Conservation (phyloP, 1,140 invertebrate genomes). For the Ceratoteleas bidentatus region DNA sequence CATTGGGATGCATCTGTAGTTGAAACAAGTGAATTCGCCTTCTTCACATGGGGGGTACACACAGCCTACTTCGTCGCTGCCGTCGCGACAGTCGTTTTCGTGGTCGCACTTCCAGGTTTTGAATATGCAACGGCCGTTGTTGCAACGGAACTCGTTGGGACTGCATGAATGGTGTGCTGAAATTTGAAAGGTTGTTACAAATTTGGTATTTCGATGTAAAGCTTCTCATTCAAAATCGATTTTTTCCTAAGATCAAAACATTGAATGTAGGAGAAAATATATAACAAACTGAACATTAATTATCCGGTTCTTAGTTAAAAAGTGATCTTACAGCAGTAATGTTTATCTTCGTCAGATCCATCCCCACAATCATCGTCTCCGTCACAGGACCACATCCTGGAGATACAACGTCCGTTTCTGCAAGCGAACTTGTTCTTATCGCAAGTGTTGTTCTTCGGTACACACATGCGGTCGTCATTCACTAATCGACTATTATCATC, state of each 20-base stretch:
- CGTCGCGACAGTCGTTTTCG: conserved; percentile 97
- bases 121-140: conserved; percentile 96
- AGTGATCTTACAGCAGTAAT: conserved; percentile 89
- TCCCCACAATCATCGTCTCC: conserved; percentile 97
- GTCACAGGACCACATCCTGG: conserved; percentile 97
- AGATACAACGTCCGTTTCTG: conserved; percentile 96
- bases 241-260: too few relatives aligned
- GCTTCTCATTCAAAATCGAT: too few relatives aligned
- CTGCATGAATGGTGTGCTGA: conserved; percentile 95
- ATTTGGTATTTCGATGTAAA: too few relatives aligned
- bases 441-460: conserved; percentile 93
- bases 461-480: conserved; percentile 95
- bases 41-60: conserved; percentile 92
- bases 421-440: conserved; percentile 95
- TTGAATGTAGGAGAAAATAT: too few relatives aligned
- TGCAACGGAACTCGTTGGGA: conserved; percentile 95
- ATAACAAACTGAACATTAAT: too few relatives aligned
- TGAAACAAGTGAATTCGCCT: conserved; percentile 97
- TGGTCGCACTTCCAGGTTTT: conserved; percentile 97
- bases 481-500: conserved; percentile 93
- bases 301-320: too few relatives aligned
- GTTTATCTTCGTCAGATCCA: conserved; percentile 94
- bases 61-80: conserved; percentile 95
- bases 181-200: conserved; percentile 4
- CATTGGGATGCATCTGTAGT: conserved; percentile 93